Evolutionary conservation across 2,888 invertebrate genomes (phyloP).

Genomic region (Hydroisotoma schaefferi): DNA sequence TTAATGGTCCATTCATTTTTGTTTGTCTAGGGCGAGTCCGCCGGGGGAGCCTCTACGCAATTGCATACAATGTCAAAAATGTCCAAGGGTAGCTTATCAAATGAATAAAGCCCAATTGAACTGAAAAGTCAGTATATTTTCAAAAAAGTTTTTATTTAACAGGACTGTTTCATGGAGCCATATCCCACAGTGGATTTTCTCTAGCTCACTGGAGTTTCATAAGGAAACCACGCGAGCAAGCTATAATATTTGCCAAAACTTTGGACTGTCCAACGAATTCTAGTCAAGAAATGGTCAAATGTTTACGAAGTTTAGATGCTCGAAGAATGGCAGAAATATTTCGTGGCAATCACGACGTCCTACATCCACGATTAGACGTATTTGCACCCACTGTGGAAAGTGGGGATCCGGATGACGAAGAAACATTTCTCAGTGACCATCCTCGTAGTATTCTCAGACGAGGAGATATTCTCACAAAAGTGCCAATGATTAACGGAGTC

Average conservation of each 20-base stretch:
- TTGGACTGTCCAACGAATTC: conserved; percentile 23
- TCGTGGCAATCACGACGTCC: conserved; percentile 28
- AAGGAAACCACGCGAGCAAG: conserved; percentile 30
- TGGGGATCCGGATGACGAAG: conserved; percentile 29
- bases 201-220: conserved; percentile 43
- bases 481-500: conserved; percentile 34
- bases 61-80: conserved; percentile 28
- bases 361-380: conserved; percentile 33
- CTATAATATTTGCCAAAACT: conserved; percentile 25
- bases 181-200: conserved; percentile 39
- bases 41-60: conserved; percentile 26
- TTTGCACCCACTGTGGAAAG: conserved; percentile 36
- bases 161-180: conserved; percentile 40
- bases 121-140: not conserved
- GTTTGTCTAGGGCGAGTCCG: no score
- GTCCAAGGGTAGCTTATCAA: conserved; percentile 17
- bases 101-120: not conserved
- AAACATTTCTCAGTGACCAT: conserved; percentile 33
- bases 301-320: conserved; percentile 20
- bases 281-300: conserved; percentile 23
- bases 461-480: conserved; percentile 24
- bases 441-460: conserved; percentile 28
- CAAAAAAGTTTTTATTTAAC: not conserved
- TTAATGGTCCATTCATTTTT: not conserved
- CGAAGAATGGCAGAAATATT: conserved; percentile 27